Evolutionary conservation across 2,113 vertebrate species (phyloP), one percentile per base, ranked within the genome.

Genomic region (Serilophus lunatus): DNA sequence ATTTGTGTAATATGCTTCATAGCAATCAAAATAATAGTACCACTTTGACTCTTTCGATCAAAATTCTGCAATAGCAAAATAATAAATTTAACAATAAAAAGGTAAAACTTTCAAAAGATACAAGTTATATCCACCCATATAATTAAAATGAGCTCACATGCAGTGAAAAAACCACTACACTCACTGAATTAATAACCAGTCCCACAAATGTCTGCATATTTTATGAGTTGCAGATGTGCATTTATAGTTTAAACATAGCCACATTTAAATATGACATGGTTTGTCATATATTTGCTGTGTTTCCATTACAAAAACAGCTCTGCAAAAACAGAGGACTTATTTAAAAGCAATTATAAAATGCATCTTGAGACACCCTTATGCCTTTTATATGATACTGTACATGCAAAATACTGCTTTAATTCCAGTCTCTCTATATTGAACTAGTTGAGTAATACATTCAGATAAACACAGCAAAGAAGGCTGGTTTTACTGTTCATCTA

Each of bases 221-320:
- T 94, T 96, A 95, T 92, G 90, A 94, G 81, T 47, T 94, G 65
- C 95, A 96, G 95, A 93, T 95, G 90, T 95, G 86, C 72, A 53
- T 68, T 88, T 94, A 88, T 88, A 88, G 50, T 86, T 96, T 86
- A 94, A 96, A 93, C 22, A 85, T 31, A 88, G 22, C 53, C 49
- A 84, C 44, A 75, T 65, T 89, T 53, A 81, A 92, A 35, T 69
- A 90, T 8, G 3, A 90, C 47, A 92, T 5, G 3, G 18, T 54
- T 82, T 86, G 45, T 88, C 72, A 76, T 68, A 66, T 72, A 92
- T 83, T 92, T 91, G 44, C 82, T 77, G 40, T 76, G 40, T 82
- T 95, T 94, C 90, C 81, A 95, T 78, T 72, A 93, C 51, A 94
- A 86, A 95, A 96, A 5, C 75, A 90, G 79, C 35, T 88, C 64